Evolutionary conservation across 2,888 invertebrate genomes (phyloP).

Genomic region (Pyrocoelia pectoralis): DNA sequence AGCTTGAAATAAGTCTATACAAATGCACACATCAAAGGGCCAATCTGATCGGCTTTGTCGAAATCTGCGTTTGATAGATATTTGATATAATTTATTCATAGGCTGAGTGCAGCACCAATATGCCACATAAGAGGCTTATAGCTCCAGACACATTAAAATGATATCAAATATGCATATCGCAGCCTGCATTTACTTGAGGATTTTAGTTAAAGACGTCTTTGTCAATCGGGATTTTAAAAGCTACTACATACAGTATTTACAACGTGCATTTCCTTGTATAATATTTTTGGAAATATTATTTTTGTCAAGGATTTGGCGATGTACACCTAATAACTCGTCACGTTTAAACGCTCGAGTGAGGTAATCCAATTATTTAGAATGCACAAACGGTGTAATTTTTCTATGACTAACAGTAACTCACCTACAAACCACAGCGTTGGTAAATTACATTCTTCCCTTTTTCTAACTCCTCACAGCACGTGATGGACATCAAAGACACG

Average conservation of each 20-base stretch:
- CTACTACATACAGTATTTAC: neutral
- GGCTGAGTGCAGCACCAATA: conserved; percentile 62
- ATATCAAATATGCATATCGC: conserved; percentile 62
- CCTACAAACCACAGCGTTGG: no score
- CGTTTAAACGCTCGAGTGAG: no score
- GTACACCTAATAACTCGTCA: no score
- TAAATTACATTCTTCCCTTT: neutral
- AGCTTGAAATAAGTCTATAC: neutral
- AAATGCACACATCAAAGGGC: conserved; percentile 50
- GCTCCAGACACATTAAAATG: conserved; percentile 62
- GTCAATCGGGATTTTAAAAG: conserved; percentile 18
- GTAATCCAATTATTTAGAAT: no score
- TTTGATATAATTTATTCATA: conserved; percentile 78
- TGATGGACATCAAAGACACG: neutral
- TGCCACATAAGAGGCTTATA: conserved; percentile 61
- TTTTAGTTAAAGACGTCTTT: conserved; percentile 41
- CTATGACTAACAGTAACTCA: no score
- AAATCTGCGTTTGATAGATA: conserved; percentile 69
- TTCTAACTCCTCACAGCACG: neutral
- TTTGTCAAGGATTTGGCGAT: neutral
- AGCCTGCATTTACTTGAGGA: conserved; percentile 56
- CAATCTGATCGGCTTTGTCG: conserved; percentile 56
- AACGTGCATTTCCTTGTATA: conserved; percentile 4
- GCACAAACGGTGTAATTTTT: no score
- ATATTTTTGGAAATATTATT: neutral